phyloP scores from a whole-genome alignment of 1,140 invertebrate species.

The Trichonephila clavipes region DNA sequence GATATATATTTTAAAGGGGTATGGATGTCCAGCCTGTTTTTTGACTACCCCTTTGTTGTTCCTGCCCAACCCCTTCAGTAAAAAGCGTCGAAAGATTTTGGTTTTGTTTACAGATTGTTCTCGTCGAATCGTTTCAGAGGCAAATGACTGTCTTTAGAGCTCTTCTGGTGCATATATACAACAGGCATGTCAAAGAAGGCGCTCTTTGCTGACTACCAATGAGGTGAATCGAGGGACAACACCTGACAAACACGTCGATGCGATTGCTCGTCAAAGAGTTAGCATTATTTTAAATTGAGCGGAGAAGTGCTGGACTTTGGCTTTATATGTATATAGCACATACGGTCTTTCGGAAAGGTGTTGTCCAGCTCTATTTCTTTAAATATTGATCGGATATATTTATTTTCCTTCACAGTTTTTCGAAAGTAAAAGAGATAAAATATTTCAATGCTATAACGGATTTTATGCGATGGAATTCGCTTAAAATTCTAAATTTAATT shows the following conservation, averaged over 20 bases:
- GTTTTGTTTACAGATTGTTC: slow-evolving; percentile 66
- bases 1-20: slow-evolving; percentile 49
- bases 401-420: no score
- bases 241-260: slow-evolving; percentile 35
- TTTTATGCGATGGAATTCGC: no score
- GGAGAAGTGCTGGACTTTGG: neutral
- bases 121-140: slow-evolving; percentile 54
- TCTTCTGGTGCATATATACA: slow-evolving; percentile 71
- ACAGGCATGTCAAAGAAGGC: no score
- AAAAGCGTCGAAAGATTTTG: slow-evolving; percentile 24
- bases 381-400: no score
- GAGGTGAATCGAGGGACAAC: slow-evolving; percentile 63
- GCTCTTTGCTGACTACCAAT: slow-evolving; percentile 59
- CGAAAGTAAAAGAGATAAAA: no score
- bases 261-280: slow-evolving; percentile 1
- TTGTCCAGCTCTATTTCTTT: no score
- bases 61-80: neutral
- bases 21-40: slow-evolving; percentile 52
- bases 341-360: no score
- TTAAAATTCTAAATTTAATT: no score
- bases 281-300: neutral
- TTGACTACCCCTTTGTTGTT: slow-evolving; percentile 51
- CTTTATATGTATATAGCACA: neutral
- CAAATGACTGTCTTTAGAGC: slow-evolving; percentile 73
- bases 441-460: no score